Conservation (phyloP, 2,888 invertebrate genomes). For the Idaea aversata region DNA sequence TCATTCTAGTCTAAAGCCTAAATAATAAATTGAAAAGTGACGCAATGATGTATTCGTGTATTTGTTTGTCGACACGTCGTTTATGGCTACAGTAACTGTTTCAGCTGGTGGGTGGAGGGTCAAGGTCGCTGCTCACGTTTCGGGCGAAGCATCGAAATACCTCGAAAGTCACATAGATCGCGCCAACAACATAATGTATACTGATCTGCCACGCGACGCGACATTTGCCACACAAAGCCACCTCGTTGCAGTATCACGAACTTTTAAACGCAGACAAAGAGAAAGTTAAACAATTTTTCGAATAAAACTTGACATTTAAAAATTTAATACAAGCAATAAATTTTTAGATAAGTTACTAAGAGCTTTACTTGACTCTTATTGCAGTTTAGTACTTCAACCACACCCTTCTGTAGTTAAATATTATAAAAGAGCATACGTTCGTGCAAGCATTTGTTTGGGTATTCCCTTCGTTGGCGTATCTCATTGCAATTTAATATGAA, state of each 20-base stretch:
- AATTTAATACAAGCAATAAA: background rate
- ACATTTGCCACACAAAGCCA: background rate
- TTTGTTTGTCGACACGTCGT: slow-evolving; percentile 6
- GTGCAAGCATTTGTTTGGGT: background rate
- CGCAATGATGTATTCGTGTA: slow-evolving; percentile 6
- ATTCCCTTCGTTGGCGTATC: background rate
- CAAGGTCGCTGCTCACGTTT: slow-evolving; percentile 38
- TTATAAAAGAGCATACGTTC: background rate
- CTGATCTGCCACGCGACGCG: slow-evolving; percentile 21
- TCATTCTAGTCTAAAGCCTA: background rate
- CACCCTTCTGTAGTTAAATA: background rate
- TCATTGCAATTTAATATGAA: slow-evolving; percentile 8
- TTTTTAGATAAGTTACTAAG: background rate
- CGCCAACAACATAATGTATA: slow-evolving; percentile 28
- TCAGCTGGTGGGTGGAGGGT: slow-evolving; percentile 29
- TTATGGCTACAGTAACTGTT: slow-evolving; percentile 17
- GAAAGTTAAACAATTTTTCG: background rate
- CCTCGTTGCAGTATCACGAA: background rate
- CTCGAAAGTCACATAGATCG: slow-evolving; percentile 30
- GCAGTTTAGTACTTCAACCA: background rate
- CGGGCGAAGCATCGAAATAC: slow-evolving; percentile 23
- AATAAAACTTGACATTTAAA: background rate
- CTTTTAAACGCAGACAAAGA: background rate
- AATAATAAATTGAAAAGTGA: slow-evolving; percentile 2
- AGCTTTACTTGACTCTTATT: background rate